Evolutionary conservation across 2,113 vertebrate species (phyloP).

Genomic region (Bucco capensis): DNA sequence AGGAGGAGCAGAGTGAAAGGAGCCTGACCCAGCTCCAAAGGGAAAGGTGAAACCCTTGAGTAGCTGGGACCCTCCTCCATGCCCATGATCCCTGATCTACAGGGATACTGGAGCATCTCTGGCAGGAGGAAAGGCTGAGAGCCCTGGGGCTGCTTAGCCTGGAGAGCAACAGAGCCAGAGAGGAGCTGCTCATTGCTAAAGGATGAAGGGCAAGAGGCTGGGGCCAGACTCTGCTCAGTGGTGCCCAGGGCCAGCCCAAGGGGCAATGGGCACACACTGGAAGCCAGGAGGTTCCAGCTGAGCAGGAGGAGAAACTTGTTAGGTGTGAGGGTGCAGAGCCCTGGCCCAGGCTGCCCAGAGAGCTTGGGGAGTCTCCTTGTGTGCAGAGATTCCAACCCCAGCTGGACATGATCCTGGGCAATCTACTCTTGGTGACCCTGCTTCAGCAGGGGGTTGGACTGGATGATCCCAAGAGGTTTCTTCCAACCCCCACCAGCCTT

Average conservation of each 20-base stretch:
- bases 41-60: not conserved
- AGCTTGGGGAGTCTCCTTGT: not conserved
- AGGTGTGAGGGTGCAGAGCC: not conserved
- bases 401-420: not conserved
- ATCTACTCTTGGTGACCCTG: not conserved
- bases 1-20: not conserved
- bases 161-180: not conserved
- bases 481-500: not conserved
- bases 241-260: not conserved
- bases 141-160: not conserved
- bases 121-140: not conserved
- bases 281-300: not conserved
- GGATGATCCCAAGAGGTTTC: not conserved
- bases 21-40: accelerated
- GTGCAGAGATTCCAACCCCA: not conserved
- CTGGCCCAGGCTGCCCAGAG: not conserved
- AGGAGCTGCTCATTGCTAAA: not conserved
- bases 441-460: not conserved
- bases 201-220: too few species aligned
- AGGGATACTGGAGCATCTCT: not conserved
- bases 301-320: not conserved
- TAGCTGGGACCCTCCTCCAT: not conserved
- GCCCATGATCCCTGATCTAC: not conserved
- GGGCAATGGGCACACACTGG: not conserved
- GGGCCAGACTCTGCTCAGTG: not conserved